These are phyloP conservation scores for Sminthopsis crassicaudata DNA, from an alignment of 2,113 vertebrate genomes.

Conservation along the genomic window DNA sequence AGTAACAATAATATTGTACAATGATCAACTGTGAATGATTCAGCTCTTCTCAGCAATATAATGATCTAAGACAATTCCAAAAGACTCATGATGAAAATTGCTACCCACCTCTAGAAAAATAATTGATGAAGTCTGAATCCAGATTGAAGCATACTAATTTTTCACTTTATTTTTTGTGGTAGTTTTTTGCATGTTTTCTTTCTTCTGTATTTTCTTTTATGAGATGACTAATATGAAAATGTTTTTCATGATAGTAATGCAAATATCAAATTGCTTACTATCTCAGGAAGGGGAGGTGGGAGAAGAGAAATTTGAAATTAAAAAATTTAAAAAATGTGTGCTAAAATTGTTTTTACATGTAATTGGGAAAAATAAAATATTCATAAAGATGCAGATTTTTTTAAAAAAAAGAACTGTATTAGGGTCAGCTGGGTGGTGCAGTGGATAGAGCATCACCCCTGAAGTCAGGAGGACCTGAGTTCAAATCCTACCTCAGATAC, in stretches of 20 bases:
- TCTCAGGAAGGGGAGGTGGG: not conserved
- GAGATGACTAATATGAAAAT: not conserved
- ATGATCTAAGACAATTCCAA: not conserved
- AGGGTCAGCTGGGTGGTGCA: too few relatives aligned
- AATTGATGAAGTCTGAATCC: not conserved
- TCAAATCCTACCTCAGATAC: too few relatives aligned
- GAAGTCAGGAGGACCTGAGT: too few relatives aligned
- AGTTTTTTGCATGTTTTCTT: not conserved
- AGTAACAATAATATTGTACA: not conserved
- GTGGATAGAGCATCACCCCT: too few relatives aligned
- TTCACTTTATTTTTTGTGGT: not conserved
- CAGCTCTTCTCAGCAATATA: not conserved
- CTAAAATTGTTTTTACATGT: not conserved
- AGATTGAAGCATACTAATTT: not conserved
- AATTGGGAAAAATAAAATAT: not conserved
- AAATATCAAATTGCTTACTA: not conserved
- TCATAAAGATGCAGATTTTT: not conserved
- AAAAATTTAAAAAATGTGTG: not conserved
- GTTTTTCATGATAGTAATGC: not conserved
- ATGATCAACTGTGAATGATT: not conserved
- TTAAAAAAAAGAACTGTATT: not conserved
- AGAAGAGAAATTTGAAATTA: not conserved
- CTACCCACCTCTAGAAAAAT: not conserved
- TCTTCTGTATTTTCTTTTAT: not conserved
- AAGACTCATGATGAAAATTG: not conserved